Percentiles rank a stretch among this genome's conserved stretches.
Evolutionary conservation across 2,797 vertebrate species (phyloP).

Genomic region (Chelonia mydas): DNA sequence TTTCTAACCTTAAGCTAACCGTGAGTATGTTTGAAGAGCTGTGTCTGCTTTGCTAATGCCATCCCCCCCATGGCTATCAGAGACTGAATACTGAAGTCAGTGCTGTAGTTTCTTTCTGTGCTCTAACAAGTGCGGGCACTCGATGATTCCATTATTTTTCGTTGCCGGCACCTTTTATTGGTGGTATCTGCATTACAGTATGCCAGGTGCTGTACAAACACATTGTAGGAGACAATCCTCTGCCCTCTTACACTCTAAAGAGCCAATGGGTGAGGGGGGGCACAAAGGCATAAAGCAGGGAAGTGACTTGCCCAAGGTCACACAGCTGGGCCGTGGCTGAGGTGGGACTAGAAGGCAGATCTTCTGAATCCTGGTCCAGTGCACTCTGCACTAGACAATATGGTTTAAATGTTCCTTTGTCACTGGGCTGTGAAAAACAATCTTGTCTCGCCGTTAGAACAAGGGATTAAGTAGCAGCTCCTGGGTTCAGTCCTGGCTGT

Average conservation of each 20-base stretch:
- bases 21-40: background rate
- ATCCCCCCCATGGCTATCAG: background rate
- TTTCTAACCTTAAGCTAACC: background rate
- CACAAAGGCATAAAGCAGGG: background rate
- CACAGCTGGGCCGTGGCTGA: background rate
- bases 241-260: background rate
- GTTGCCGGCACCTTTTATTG: rapidly evolving
- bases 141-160: background rate
- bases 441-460: background rate
- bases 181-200: rapidly evolving
- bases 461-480: background rate
- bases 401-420: background rate
- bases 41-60: background rate
- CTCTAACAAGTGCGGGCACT: rapidly evolving
- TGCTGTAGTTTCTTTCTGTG: background rate
- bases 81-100: background rate
- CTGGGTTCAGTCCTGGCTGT: background rate
- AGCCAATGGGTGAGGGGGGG: background rate
- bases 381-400: background rate
- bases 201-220: background rate
- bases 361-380: background rate
- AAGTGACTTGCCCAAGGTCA: background rate
- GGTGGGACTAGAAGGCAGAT: background rate
- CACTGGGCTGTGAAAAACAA: background rate
- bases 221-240: background rate